These are phyloP conservation scores for Helicoverpa zea DNA, from an alignment of 1,140 invertebrate species.

Conservation along the genomic window DNA sequence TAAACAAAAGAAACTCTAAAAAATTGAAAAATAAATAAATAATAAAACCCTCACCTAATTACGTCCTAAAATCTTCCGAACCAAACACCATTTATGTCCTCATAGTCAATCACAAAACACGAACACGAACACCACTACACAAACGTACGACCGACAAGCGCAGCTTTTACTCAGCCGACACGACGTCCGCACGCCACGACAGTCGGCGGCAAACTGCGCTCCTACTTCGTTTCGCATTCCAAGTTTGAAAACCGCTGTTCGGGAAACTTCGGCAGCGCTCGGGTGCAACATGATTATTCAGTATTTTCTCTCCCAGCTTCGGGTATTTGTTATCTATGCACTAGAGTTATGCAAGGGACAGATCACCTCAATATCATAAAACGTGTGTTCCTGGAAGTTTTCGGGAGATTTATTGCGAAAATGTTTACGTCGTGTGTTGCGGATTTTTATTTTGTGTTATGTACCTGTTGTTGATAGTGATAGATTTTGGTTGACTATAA, in stretches of 20 bases:
- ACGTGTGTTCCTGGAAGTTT: slow-evolving; percentile 13
- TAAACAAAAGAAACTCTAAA: not conserved
- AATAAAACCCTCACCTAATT: slow-evolving; percentile 21
- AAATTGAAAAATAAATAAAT: not conserved
- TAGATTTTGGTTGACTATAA: too few species aligned
- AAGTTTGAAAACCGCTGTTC: slow-evolving; percentile 46
- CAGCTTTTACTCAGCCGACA: not conserved
- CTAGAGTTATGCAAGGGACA: slow-evolving; percentile 28
- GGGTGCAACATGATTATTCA: slow-evolving; percentile 45
- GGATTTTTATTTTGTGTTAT: not conserved
- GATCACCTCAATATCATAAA: slow-evolving; percentile 30
- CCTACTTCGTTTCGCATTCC: slow-evolving; percentile 32
- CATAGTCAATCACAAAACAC: slow-evolving; percentile 44
- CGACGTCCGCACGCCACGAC: slow-evolving; percentile 19
- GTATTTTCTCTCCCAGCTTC: slow-evolving; percentile 22
- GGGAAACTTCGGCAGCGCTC: slow-evolving; percentile 36
- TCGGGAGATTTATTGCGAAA: not conserved
- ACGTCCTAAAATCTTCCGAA: slow-evolving; percentile 34
- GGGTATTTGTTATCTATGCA: slow-evolving; percentile 46
- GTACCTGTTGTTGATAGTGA: not conserved
- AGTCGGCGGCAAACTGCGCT: slow-evolving; percentile 48
- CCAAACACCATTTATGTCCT: slow-evolving; percentile 39
- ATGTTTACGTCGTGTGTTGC: not conserved
- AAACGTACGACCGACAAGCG: slow-evolving; percentile 21
- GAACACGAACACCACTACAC: slow-evolving; percentile 40